Evolutionary conservation across 2,797 vertebrate species (phyloP).

Genomic region (Sebastes matsubarae): DNA sequence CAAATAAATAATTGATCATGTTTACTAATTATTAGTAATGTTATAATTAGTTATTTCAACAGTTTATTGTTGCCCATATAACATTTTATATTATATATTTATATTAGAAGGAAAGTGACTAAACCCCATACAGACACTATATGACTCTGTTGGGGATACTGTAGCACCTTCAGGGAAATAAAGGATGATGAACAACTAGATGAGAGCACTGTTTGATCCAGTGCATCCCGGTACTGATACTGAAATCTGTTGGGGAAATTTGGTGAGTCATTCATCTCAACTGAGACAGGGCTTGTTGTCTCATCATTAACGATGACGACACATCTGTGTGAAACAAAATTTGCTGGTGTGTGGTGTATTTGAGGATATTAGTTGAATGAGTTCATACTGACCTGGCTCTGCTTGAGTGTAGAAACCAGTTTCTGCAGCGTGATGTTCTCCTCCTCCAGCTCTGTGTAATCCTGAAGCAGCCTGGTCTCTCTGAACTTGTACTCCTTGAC

Average conservation of each 20-base stretch:
- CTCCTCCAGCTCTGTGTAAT: conserved; percentile 97
- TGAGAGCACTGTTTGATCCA: background rate
- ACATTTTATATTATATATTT: too few species aligned
- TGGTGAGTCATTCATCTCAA: background rate
- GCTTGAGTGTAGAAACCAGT: conserved; percentile 90
- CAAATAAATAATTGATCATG: too few species aligned
- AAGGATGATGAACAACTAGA: conserved; percentile 2
- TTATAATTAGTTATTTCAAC: too few species aligned
- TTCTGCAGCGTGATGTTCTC: conserved; percentile 99
- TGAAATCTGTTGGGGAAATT: background rate
- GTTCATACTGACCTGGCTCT: conserved; percentile 72
- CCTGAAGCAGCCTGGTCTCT: conserved; percentile 93
- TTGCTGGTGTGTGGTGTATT: background rate
- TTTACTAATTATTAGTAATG: too few species aligned
- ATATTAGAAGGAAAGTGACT: background rate
- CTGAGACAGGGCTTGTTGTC: background rate
- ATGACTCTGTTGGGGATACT: background rate
- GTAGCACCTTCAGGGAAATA: background rate
- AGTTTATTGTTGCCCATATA: too few species aligned
- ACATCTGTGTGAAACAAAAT: background rate
- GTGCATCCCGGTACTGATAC: background rate
- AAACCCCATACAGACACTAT: background rate
- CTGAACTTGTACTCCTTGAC: conserved; percentile 97
- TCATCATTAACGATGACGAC: conserved; percentile 9
- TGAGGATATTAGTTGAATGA: background rate